Conservation (phyloP, 2,113 vertebrate genomes). For the Mesitornis unicolor region DNA sequence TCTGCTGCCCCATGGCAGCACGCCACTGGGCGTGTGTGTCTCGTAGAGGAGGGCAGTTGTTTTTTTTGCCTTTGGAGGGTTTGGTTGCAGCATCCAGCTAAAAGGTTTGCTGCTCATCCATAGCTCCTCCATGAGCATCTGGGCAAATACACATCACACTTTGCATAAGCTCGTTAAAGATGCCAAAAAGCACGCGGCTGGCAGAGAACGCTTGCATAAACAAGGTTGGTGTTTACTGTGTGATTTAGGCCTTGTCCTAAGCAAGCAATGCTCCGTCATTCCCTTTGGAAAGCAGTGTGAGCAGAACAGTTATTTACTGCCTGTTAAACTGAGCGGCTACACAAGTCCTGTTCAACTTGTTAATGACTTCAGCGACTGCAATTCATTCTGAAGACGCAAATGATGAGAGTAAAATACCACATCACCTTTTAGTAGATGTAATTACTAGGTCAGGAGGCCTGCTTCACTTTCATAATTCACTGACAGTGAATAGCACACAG, state of each 20-base stretch:
- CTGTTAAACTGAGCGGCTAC: not conserved
- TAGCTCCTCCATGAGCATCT: fast-evolving
- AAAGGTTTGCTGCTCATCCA: fast-evolving
- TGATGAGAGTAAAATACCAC: not conserved
- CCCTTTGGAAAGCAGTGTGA: not conserved
- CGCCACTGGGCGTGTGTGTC: fast-evolving
- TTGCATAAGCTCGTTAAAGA: not conserved
- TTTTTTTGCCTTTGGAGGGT: not conserved
- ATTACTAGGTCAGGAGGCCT: not conserved
- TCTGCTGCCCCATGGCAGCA: not conserved
- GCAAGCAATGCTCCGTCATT: not conserved
- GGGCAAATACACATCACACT: not conserved
- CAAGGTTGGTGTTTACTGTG: not conserved
- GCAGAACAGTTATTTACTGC: not conserved
- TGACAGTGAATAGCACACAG: not conserved
- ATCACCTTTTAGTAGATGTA: not conserved
- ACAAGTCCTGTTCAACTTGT: not conserved
- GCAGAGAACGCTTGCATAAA: not conserved
- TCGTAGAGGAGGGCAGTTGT: fast-evolving
- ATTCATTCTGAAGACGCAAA: not conserved
- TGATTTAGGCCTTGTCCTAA: not conserved
- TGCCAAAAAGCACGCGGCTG: not conserved
- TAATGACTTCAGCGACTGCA: not conserved
- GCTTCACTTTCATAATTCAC: not conserved
- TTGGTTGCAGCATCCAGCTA: not conserved